Evolutionary conservation across 2,797 vertebrate genomes (phyloP), one percentile per base, ranked within the genome.

Genomic region (Galago senegalensis): DNA sequence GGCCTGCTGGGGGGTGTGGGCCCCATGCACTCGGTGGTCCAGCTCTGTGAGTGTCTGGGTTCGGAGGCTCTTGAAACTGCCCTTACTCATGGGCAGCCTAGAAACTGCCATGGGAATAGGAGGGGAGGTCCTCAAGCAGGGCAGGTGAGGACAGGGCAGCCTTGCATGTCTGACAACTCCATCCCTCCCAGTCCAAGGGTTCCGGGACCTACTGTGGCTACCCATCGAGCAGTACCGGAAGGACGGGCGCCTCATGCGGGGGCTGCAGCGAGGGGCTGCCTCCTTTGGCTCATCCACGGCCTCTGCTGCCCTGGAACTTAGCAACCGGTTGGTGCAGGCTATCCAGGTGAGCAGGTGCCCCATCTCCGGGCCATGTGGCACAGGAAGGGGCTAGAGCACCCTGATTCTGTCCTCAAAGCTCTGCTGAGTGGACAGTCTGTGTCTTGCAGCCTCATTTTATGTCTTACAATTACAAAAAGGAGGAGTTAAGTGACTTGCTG

Each of bases 291-390:
- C 99, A 0, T 99, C 99, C 16, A 99, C 99, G 0, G 99, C 99
- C 25, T 99, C 99, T 0, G 99, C 99, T 1, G 99, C 99, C n/a
- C 98, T 99, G 85, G 99, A 99, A 92, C 99, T 99, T 86, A 99
- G 99, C 98, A 99, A 99, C 98, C 99, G 99, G 87, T 99, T 99
- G 90, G 99, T 99, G 67, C 99, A 99, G 98, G 99, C 99, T n/a
- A 99, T 99, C 97, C 99, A 99, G 99, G 99, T 99, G 98, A 75
- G 73, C 3, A 8, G 21, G 58, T 7, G 2, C 10, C 2, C 8
- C 2, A 8, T 2, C 1, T 49, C 40, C 1, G 1, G 49, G 20
- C 53, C 3, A 0, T 0, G 5, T 17, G 5, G 76, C 61, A 49
- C 31, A 3, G 16, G 23, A 53, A 12, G 16, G 23, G 7, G 12